Conservation (phyloP, 1,140 invertebrate species). For the Cepaea nemoralis region DNA sequence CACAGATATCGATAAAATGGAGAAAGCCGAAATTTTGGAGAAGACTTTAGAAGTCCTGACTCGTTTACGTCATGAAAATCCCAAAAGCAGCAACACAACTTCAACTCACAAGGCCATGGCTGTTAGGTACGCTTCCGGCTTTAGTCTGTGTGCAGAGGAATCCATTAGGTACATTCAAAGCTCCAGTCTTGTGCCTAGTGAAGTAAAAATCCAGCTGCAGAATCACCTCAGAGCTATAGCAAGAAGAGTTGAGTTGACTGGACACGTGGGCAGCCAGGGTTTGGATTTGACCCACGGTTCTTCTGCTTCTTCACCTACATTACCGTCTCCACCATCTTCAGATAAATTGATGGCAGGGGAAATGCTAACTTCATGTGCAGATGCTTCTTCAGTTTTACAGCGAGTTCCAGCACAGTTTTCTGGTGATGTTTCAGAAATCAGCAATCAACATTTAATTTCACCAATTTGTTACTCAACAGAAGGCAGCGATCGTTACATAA, state of each 20-base stretch:
- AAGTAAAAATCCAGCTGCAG: slow-evolving; percentile 37
- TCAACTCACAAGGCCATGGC: slow-evolving; percentile 34
- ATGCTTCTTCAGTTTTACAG: neutral
- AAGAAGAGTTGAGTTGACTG: slow-evolving; percentile 8
- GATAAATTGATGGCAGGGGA: neutral
- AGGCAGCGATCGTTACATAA: neutral
- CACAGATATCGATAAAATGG: slow-evolving; percentile 42
- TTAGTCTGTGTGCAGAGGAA: slow-evolving; percentile 37
- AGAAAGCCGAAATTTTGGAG: slow-evolving; percentile 46
- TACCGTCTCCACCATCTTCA: neutral
- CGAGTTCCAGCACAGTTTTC: neutral
- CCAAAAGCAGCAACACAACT: neutral
- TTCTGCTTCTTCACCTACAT: neutral
- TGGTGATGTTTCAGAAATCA: neutral
- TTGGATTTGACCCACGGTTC: neutral
- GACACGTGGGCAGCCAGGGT: slow-evolving; percentile 5
- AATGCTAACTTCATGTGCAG: neutral
- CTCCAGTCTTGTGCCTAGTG: slow-evolving; percentile 34
- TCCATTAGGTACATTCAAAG: slow-evolving; percentile 40
- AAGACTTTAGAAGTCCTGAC: slow-evolving; percentile 40
- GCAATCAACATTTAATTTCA: neutral
- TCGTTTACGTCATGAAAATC: slow-evolving; percentile 9
- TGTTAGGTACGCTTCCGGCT: slow-evolving; percentile 35
- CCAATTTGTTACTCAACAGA: slow-evolving; percentile 25
- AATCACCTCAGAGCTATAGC: slow-evolving; percentile 33